These are phyloP conservation scores for Numenius arquata DNA, from an alignment of 2,113 vertebrate genomes.

Conservation along the genomic window DNA sequence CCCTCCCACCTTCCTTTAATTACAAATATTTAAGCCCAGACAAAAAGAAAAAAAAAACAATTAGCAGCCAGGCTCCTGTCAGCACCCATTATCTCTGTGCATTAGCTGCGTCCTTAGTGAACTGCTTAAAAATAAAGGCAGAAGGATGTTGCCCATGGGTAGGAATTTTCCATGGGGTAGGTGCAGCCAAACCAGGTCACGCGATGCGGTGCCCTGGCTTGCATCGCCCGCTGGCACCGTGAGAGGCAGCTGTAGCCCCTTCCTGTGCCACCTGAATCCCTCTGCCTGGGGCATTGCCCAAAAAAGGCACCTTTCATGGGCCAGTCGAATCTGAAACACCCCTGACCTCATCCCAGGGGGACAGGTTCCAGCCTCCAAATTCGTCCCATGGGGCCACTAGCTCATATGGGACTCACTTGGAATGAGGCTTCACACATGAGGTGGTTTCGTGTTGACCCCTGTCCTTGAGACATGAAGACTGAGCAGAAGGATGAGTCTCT, in stretches of 20 bases:
- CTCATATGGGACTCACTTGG: neutral
- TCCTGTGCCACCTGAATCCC: neutral
- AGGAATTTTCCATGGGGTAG: constrained; percentile 31
- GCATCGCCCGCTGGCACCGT: neutral
- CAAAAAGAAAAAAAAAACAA: neutral
- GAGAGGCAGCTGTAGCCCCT: neutral
- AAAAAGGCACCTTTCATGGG: neutral
- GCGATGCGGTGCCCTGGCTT: neutral
- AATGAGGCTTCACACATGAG: accelerated
- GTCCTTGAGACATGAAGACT: neutral
- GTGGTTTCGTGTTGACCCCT: neutral
- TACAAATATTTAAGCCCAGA: neutral
- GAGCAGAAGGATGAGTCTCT: neutral
- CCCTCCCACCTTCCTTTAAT: neutral
- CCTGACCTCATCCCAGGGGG: neutral
- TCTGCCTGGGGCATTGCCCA: neutral
- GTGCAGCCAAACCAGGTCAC: neutral
- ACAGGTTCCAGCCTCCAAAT: neutral
- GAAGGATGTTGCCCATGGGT: neutral
- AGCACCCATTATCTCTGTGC: constrained; percentile 47
- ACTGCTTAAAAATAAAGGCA: constrained; percentile 32
- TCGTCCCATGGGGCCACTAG: neutral
- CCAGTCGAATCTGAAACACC: neutral
- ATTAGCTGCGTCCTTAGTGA: neutral
- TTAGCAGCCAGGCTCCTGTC: constrained; percentile 48